Evolutionary conservation across 2,888 invertebrate species (phyloP).

Genomic region (Ecliptopera silaceata): DNA sequence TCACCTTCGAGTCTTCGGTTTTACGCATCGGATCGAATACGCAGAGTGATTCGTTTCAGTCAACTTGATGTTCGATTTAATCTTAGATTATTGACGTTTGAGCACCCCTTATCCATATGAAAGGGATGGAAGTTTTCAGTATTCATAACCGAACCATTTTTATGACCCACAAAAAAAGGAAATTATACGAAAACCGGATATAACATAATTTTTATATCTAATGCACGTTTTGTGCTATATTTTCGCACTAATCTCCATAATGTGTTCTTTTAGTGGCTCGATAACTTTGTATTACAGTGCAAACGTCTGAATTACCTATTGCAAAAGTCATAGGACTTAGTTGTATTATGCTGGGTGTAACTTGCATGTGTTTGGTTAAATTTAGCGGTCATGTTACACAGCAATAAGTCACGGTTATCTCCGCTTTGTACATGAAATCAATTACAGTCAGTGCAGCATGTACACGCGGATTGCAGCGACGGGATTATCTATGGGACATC

Average conservation of each 20-base stretch:
- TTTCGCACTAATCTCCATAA: too few species aligned
- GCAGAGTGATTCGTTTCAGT: constrained; percentile 31
- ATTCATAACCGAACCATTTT: constrained; percentile 23
- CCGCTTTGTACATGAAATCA: constrained; percentile 29
- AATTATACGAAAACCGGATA: constrained; percentile 20
- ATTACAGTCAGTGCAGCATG: constrained; percentile 29
- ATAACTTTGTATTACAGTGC: not conserved
- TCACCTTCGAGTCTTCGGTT: constrained; percentile 21
- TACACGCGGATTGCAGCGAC: constrained; percentile 32
- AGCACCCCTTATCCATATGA: constrained; percentile 15
- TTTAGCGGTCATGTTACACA: constrained; percentile 12
- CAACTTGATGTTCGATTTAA: constrained; percentile 27
- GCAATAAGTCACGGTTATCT: constrained; percentile 34
- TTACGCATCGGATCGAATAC: constrained; percentile 25
- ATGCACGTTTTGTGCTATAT: not conserved
- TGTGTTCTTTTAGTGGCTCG: too few species aligned
- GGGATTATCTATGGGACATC: constrained; percentile 28
- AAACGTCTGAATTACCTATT: not conserved
- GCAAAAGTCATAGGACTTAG: not conserved
- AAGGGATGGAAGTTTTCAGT: constrained; percentile 16
- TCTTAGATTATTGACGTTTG: constrained; percentile 29
- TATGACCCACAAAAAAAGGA: constrained; percentile 19
- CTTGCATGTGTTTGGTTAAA: not conserved
- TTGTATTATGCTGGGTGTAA: too few species aligned
- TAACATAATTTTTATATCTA: constrained; percentile 15